Conservation (phyloP, 2,113 vertebrate species). For the Oplegnathus fasciatus region DNA sequence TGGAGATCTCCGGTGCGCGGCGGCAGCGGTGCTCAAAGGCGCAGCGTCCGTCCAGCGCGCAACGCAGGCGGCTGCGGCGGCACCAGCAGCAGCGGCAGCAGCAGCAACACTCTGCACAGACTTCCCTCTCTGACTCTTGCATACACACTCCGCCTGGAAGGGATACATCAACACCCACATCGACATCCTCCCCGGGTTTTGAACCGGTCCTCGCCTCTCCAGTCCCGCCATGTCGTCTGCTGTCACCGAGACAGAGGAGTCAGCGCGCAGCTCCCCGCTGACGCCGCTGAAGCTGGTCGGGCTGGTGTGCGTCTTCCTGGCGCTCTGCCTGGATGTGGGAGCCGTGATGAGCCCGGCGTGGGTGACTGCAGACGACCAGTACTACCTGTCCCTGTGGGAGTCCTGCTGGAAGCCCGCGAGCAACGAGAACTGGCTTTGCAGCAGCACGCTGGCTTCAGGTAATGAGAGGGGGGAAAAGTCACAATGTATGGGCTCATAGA, state of each 20-base stretch:
- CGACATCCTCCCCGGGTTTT: background rate
- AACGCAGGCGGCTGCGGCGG: slow-evolving; percentile 47
- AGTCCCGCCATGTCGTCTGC: slow-evolving; percentile 89
- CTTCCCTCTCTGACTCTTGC: background rate
- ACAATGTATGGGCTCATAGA: background rate
- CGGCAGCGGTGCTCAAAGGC: slow-evolving; percentile 58
- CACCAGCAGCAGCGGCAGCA: background rate
- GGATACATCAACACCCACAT: background rate
- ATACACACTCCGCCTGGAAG: background rate
- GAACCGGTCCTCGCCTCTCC: background rate
- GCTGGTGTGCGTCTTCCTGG: slow-evolving; percentile 95
- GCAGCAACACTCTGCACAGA: background rate
- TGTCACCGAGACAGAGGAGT: slow-evolving; percentile 92
- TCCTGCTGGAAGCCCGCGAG: slow-evolving; percentile 92
- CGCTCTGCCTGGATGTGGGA: slow-evolving; percentile 94
- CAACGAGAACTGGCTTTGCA: slow-evolving; percentile 92
- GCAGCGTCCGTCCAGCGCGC: slow-evolving; percentile 62
- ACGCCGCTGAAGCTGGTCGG: slow-evolving; percentile 97
- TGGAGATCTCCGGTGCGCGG: slow-evolving; percentile 57
- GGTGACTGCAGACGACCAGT: slow-evolving; percentile 97
- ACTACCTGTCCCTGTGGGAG: slow-evolving; percentile 97
- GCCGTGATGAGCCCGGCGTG: slow-evolving; percentile 97
- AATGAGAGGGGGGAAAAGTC: slow-evolving; percentile 61
- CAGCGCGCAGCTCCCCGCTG: slow-evolving; percentile 91
- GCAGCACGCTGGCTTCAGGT: slow-evolving; percentile 93